Percentiles rank a stretch among this genome's conserved stretches.
Conservation (phyloP, 2,113 vertebrate genomes). For the Echinops telfairi region DNA sequence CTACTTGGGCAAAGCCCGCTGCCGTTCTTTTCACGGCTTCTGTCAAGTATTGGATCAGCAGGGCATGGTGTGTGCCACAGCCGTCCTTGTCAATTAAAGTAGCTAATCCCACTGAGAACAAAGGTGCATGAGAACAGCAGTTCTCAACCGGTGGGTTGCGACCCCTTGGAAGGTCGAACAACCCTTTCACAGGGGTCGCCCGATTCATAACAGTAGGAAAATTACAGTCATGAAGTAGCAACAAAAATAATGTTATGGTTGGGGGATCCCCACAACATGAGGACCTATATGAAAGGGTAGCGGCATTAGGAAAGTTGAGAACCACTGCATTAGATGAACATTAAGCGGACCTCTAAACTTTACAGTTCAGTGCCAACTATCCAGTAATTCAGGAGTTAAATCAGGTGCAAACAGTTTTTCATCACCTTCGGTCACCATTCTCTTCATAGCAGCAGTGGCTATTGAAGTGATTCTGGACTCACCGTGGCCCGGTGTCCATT, state of each 20-base stretch:
- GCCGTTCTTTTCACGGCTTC: neutral
- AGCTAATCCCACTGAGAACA: neutral
- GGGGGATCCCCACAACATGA: too few species aligned
- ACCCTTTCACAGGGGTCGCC: too few species aligned
- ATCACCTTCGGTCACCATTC: neutral
- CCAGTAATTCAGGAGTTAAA: conserved; percentile 21
- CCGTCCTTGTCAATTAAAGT: neutral
- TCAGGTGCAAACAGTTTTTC: neutral
- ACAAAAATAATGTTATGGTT: too few species aligned
- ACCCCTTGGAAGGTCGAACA: too few species aligned
- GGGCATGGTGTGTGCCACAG: neutral
- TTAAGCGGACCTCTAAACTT: conserved; percentile 35
- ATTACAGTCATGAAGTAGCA: too few species aligned
- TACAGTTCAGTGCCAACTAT: neutral
- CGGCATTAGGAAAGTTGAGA: too few species aligned
- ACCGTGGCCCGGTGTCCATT: neutral
- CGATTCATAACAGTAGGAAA: too few species aligned
- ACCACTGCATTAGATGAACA: neutral
- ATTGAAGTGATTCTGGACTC: neutral
- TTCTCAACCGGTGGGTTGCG: too few species aligned
- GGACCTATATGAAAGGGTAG: too few species aligned
- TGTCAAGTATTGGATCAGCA: neutral
- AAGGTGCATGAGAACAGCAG: neutral
- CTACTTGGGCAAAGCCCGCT: neutral
- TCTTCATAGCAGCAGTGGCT: neutral